Percentiles rank a stretch among this genome's conserved stretches.
These are phyloP conservation scores for Chrysina gloriosa DNA, from an alignment of 2,888 invertebrate genomes.

Conservation along the genomic window DNA sequence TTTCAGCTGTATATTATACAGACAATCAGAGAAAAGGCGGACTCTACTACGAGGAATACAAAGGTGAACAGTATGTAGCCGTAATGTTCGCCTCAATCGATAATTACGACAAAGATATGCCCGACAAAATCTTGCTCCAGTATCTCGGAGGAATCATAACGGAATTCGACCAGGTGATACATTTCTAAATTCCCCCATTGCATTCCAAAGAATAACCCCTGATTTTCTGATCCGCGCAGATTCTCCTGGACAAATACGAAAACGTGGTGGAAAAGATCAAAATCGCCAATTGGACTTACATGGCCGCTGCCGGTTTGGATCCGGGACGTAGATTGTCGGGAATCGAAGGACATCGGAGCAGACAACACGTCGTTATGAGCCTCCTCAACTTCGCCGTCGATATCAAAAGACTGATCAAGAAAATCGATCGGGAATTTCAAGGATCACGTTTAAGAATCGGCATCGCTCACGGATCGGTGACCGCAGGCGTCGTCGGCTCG, in stretches of 20 bases:
- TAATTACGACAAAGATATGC: conserved; percentile 64
- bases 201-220: neutral
- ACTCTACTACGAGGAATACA: conserved; percentile 85
- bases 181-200: neutral
- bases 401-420: conserved; percentile 75
- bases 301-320: conserved; percentile 95
- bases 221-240: conserved; percentile 22
- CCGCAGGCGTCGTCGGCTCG: conserved; percentile 94
- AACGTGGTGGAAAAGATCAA: conserved; percentile 94
- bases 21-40: conserved; percentile 71
- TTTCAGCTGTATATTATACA: conserved; percentile 80
- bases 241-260: conserved; percentile 56
- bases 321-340: conserved; percentile 75
- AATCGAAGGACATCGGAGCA: conserved; percentile 46
- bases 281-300: conserved; percentile 95
- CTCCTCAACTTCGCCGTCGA: conserved; percentile 80
- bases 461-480: conserved; percentile 89
- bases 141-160: conserved; percentile 90
- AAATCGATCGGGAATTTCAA: conserved; percentile 68
- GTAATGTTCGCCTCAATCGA: conserved; percentile 95
- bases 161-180: conserved; percentile 86
- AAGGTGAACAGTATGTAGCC: conserved; percentile 74
- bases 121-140: conserved; percentile 67
- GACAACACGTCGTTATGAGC: conserved; percentile 66
- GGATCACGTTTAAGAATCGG: conserved; percentile 81